Evolutionary conservation across 30 jellyfish, hydroid and myxozoan genomes (phyloP).

Genomic region (Aurelia coerulea): DNA sequence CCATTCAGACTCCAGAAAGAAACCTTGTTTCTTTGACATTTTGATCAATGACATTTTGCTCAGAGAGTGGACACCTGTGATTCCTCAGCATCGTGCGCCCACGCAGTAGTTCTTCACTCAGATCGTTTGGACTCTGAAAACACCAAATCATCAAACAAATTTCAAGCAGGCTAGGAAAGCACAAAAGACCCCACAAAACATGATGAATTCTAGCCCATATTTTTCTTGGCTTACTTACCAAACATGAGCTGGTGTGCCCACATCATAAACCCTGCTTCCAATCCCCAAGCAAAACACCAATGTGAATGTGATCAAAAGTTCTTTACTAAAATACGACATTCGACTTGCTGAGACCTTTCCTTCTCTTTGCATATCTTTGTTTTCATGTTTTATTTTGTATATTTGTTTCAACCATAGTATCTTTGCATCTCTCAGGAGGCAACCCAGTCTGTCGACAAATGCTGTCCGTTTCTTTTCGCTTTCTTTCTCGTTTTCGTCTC

Average conservation of each 20-base stretch:
- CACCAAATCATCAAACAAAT: too few relatives aligned
- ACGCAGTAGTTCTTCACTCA: too few relatives aligned
- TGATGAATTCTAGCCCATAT: too few relatives aligned
- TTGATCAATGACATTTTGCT: too few relatives aligned
- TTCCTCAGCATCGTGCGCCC: too few relatives aligned
- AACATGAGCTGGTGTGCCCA: constrained; percentile 64
- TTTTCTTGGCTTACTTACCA: constrained; percentile 49
- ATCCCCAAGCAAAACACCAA: constrained; percentile 30
- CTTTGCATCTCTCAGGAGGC: constrained; percentile 29
- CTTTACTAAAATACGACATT: constrained; percentile 18
- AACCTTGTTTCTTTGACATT: too few relatives aligned
- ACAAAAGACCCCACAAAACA: too few relatives aligned
- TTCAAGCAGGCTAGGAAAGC: too few relatives aligned
- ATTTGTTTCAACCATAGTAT: constrained; percentile 36
- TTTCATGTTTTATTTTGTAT: background rate
- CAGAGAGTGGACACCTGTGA: too few relatives aligned
- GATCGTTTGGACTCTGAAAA: too few relatives aligned
- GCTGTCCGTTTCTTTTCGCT: background rate
- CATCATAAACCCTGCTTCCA: constrained; percentile 51
- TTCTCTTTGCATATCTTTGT: background rate
- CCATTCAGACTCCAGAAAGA: too few relatives aligned
- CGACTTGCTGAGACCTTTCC: background rate
- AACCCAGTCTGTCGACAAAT: constrained; percentile 43
- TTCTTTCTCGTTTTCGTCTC: background rate
- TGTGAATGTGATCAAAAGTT: constrained; percentile 18